phyloP scores from a whole-genome alignment of 2,113 vertebrate species.

The Spea multiplicata region DNA sequence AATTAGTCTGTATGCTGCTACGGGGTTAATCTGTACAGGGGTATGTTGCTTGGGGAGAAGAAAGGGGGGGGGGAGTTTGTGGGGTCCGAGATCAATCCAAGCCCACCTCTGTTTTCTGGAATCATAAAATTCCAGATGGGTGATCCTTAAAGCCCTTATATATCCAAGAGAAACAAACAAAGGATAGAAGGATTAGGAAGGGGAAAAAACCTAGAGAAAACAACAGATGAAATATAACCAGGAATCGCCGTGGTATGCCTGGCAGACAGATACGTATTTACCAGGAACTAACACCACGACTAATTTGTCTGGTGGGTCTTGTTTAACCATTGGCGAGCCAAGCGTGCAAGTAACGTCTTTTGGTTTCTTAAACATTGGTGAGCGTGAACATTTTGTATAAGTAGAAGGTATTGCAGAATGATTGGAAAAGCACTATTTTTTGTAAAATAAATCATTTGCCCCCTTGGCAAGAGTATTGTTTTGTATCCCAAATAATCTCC shows the following conservation, averaged over 20 bases:
- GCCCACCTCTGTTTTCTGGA: slow-evolving; percentile 47
- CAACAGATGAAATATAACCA: slow-evolving; percentile 18
- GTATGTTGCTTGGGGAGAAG: neutral
- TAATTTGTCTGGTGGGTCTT: neutral
- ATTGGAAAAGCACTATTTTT: too few relatives aligned
- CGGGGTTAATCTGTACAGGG: neutral
- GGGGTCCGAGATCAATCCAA: slow-evolving; percentile 13
- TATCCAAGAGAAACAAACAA: slow-evolving; percentile 48
- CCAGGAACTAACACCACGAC: slow-evolving; percentile 2
- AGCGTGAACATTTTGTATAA: too few relatives aligned
- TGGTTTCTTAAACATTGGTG: too few relatives aligned
- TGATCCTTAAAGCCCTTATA: slow-evolving; percentile 46
- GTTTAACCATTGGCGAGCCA: neutral
- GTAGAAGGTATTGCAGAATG: too few relatives aligned
- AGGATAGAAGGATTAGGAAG: slow-evolving; percentile 37
- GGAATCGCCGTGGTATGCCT: slow-evolving; percentile 14
- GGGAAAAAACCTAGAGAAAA: slow-evolving; percentile 29
- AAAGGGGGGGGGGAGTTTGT: neutral
- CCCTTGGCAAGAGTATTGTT: too few relatives aligned
- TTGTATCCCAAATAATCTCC: too few relatives aligned
- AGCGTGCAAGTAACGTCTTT: too few relatives aligned
- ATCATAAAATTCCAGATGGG: slow-evolving; percentile 49
- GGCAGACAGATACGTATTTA: slow-evolving; percentile 31
- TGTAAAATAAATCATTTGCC: too few relatives aligned
- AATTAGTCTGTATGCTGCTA: too few relatives aligned